A percentile compares a stretch with the other conserved stretches of the same genome.
Evolutionary conservation across 2,797 vertebrate genomes (phyloP).

Genomic region (Mormyrus hasselquistii): DNA sequence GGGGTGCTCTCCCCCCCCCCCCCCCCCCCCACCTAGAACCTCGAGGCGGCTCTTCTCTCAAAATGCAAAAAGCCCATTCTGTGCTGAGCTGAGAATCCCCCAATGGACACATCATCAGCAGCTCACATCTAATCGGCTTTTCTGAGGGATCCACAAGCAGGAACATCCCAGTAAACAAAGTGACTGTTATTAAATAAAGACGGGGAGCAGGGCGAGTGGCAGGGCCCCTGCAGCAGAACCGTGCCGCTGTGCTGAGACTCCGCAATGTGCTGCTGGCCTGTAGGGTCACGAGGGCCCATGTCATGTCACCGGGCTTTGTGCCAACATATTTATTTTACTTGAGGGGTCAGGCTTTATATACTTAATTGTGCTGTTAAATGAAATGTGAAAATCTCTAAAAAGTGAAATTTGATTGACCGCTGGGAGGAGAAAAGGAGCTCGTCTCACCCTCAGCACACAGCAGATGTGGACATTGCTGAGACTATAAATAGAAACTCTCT

Average conservation of each 20-base stretch:
- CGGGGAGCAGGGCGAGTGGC: background rate
- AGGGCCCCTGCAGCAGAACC: background rate
- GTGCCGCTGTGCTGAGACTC: background rate
- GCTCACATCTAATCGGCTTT: slow-evolving; percentile 37
- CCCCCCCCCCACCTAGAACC: background rate
- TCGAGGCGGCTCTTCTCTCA: background rate
- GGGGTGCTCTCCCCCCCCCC: no score
- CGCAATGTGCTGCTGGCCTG: background rate
- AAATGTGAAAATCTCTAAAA: slow-evolving; percentile 21
- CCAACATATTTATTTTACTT: background rate
- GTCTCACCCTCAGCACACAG: background rate
- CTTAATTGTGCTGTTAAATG: slow-evolving; percentile 15
- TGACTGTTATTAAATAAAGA: slow-evolving; percentile 11
- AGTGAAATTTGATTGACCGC: background rate
- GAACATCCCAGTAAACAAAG: slow-evolving; percentile 19
- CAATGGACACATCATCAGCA: slow-evolving; percentile 37
- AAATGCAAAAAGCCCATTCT: background rate
- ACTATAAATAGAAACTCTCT: slow-evolving; percentile 17
- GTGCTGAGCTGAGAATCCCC: slow-evolving; percentile 24
- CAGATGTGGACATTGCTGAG: slow-evolving; percentile 13
- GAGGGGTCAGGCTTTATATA: slow-evolving; percentile 5
- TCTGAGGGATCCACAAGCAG: background rate
- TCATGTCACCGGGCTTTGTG: background rate
- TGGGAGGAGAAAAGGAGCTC: background rate
- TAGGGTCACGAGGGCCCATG: background rate